Conservation (phyloP, 2,888 invertebrate species). For the Callosobruchus maculatus region DNA sequence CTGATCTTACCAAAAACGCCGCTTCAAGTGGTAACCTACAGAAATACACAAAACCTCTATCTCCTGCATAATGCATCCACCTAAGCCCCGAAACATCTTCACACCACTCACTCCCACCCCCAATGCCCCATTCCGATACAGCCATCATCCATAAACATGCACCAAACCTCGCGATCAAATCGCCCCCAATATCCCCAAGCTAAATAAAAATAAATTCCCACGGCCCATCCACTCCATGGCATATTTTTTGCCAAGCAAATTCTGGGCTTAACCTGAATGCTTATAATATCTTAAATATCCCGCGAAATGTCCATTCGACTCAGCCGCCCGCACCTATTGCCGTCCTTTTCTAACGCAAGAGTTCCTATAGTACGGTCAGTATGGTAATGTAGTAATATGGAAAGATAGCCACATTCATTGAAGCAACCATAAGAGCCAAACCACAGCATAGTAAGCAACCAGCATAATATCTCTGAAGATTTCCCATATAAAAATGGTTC, state of each 20-base stretch:
- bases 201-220: constrained; percentile 20
- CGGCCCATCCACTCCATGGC: constrained; percentile 26
- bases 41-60: neutral
- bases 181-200: constrained; percentile 4
- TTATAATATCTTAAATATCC: constrained; percentile 47
- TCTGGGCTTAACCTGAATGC: constrained; percentile 34
- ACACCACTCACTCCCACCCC: too few relatives aligned
- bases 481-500: too few relatives aligned
- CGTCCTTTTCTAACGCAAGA: constrained; percentile 23
- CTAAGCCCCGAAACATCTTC: neutral
- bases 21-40: too few relatives aligned
- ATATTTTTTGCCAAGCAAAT: constrained; percentile 36
- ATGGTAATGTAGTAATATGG: too few relatives aligned
- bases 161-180: constrained; percentile 2
- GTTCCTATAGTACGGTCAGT: too few relatives aligned
- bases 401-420: too few relatives aligned
- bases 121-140: neutral
- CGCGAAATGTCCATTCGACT: constrained; percentile 38
- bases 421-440: too few relatives aligned
- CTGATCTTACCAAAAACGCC: too few relatives aligned
- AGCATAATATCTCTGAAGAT: too few relatives aligned
- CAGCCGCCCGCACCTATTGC: constrained; percentile 24
- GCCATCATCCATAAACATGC: constrained; percentile 2
- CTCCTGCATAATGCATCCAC: neutral
- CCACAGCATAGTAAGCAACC: too few relatives aligned